Conservation (phyloP, 2,888 invertebrate species). For the Cremastinae sp. region DNA sequence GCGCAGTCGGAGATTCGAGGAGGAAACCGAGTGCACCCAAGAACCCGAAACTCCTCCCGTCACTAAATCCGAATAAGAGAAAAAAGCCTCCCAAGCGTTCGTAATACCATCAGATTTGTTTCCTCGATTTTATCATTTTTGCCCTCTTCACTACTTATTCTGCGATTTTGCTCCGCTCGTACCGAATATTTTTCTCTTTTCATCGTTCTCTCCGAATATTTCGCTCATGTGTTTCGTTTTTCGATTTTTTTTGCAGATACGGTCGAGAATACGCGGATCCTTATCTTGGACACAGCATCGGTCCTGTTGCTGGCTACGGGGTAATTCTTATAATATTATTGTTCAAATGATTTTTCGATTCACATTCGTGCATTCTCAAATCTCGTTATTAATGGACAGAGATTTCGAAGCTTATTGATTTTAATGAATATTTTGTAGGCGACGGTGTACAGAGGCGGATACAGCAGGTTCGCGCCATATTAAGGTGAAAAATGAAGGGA, state of each 20-base stretch:
- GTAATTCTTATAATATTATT: constrained; percentile 83
- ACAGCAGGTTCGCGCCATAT: constrained; percentile 97
- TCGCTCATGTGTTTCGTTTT: constrained; percentile 48
- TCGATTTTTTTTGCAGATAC: constrained; percentile 83
- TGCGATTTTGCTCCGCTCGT: constrained; percentile 21
- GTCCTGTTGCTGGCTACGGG: constrained; percentile 98
- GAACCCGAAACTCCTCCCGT: constrained; percentile 65
- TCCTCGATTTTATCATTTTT: constrained; percentile 34
- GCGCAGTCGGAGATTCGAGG: constrained; percentile 73
- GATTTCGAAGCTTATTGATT: too few species aligned
- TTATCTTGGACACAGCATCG: constrained; percentile 96
- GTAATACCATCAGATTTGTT: constrained; percentile 45
- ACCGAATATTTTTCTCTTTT: neutral
- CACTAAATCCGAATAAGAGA: constrained; percentile 63
- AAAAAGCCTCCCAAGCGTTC: constrained; percentile 59
- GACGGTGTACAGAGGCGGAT: constrained; percentile 95
- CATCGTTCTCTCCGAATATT: neutral
- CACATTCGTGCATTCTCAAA: neutral
- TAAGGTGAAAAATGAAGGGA: constrained; percentile 80
- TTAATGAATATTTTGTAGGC: constrained; percentile 85
- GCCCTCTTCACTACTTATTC: neutral
- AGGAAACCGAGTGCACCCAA: constrained; percentile 63
- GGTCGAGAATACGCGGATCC: constrained; percentile 96
- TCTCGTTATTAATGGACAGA: constrained; percentile 4
- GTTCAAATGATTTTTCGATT: neutral